Percentiles rank a stretch among this genome's conserved stretches.
Evolutionary conservation across 1,140 invertebrate species (phyloP).

Genomic region (Macrobrachium rosenbergii): DNA sequence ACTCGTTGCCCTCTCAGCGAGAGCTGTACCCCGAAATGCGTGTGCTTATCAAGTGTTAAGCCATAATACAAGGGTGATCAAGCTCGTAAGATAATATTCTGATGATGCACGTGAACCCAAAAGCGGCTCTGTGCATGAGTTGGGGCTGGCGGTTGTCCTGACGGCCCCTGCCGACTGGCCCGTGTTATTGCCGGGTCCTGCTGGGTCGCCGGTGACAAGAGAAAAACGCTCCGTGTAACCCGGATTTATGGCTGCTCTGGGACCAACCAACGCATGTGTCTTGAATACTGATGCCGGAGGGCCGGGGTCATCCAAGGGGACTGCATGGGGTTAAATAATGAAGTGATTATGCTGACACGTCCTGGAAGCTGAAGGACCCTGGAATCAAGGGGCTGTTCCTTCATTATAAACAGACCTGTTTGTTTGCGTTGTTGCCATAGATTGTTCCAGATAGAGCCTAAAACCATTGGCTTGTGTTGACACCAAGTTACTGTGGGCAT

Average conservation of each 20-base stretch:
- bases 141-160: slow-evolving; percentile 1
- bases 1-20: too few relatives aligned
- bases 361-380: slow-evolving; percentile 5
- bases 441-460: too few relatives aligned
- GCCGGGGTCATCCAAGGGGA: slow-evolving; percentile 25
- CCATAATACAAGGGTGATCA: too few relatives aligned
- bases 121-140: background rate
- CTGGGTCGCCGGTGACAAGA: slow-evolving; percentile 58
- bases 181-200: slow-evolving; percentile 61
- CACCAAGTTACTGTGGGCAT: background rate
- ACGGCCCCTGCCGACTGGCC: slow-evolving; percentile 54
- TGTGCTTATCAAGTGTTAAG: too few relatives aligned
- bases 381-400: background rate
- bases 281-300: slow-evolving; percentile 45
- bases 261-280: slow-evolving; percentile 40
- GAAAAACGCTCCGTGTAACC: slow-evolving; percentile 62
- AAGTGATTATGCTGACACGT: slow-evolving; percentile 62
- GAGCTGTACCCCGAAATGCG: too few relatives aligned
- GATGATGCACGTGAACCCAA: too few relatives aligned
- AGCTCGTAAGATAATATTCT: background rate
- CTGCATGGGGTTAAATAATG: slow-evolving; percentile 53
- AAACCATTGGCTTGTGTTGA: slow-evolving; percentile 1
- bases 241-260: slow-evolving; percentile 59
- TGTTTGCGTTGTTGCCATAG: background rate
- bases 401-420: background rate